Base-by-base conservation (phyloP, 2,113 vertebrate genomes). In the Semicossyphus pulcher region DNA sequence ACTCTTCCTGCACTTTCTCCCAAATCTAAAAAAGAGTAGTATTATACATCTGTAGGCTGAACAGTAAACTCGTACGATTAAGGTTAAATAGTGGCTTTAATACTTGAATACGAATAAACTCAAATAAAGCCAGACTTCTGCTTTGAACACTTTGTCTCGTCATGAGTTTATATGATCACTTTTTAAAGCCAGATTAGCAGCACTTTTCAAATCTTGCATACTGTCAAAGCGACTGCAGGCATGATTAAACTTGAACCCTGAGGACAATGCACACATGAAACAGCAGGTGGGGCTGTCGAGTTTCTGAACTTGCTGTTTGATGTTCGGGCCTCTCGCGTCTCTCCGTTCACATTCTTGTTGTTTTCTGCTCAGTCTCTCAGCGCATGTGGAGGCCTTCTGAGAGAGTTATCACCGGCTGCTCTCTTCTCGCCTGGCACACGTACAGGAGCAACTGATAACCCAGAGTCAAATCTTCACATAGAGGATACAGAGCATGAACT, bases 251-350 rank as follows among this genome's bases (percentile, higher is more conserved):
- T 16, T 48, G 26, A 41, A 63, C 28, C 8, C 20, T 5, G 3
- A 32, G 7, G 11, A 18, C 21, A 63, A 4, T 25, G 12, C 57
- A 68, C 11, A 51, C 16, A 10, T 41, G 0, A 10, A 83, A 68
- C 91, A 91, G 84, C 80, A 92, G 92, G 86, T 91, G 90, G 90
- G 8, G 87, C 81, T 91, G 84, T 92, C 70, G 84, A 76, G 48
- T 90, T 80, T 79, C 51, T 42, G 41, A 72, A 64, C 18, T 31
- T 20, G 12, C 58, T 25, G 9, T 23, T 25, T 48, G 47, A 9
- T 21, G 37, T 59, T 51, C 1, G 5, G n/a, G 20, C 42, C 16
- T 44, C 2, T 7, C 6, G 2, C 21, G 1, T 78, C 69, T 67
- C 20, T 26, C 31, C 8, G 5, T 66, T 32, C 31, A 51, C 75